Evolutionary conservation across 2,797 vertebrate species (phyloP), one percentile per base, ranked within the genome.

Genomic region (Clarias fuscus): DNA sequence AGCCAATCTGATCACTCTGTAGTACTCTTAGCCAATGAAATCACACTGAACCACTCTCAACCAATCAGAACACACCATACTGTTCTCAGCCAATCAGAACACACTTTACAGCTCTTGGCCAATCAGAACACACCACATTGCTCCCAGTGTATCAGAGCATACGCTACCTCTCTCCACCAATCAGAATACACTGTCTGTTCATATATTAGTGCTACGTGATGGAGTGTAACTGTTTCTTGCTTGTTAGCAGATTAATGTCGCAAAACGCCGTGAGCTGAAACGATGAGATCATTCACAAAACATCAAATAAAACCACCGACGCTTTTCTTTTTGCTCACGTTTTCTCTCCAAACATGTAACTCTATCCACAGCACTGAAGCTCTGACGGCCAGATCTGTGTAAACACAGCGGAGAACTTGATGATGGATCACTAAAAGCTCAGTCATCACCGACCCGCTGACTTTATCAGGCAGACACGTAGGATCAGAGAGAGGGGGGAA

Each of bases 311-410:
- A 81, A 43, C 37, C 65, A 48, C 64, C 5, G 18, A 65, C 8
- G 27, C 72, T 75, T 67, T 75, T 77, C 33, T 48, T 27, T 62
- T 48, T 20, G 56, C 11, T 37, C 58, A 43, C 7, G 67, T 61
- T 72, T 85, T 62, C 58, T 85, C 67, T 81, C n/a, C 67, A 58
- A 71, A 62, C 56, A 71, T 72, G 65, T 62, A 81, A 80, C 56
- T 48, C 43, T 30, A 80, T 68, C 80, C 43, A 8, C 43, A 62
- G 56, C 14, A 59, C 56, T 61, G 30, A 33, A 40, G 56, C 68
- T 73, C 68, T 43, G 82, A 62, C 20, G 22, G 33, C 33, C 82
- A 43, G 82, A 62, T 61, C 61, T 58, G 79, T 24, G 43, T 59
- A 86, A 65, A 76, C 68, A 82, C 59, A 56, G 68, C 43, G 8